phyloP scores from a whole-genome alignment of 2,113 vertebrate species.

The Platichthys stellatus region DNA sequence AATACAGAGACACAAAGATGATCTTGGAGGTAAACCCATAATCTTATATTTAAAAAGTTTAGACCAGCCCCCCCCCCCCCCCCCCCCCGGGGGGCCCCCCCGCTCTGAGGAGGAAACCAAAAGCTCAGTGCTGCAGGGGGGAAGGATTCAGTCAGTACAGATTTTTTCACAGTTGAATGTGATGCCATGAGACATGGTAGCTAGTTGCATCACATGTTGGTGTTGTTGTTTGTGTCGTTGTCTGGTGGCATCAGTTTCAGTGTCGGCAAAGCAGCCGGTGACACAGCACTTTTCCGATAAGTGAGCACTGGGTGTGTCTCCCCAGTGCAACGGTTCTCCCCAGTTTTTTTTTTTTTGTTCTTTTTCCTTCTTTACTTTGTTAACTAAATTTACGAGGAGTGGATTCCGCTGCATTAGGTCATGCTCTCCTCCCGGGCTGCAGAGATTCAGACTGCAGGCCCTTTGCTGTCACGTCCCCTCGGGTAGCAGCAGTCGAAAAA shows the following conservation, averaged over 20 bases:
- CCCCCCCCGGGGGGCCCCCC: too few relatives aligned
- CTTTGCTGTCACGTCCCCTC: conserved; percentile 31
- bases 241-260: conserved; percentile 33
- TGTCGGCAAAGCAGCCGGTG: conserved; percentile 11
- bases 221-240: conserved; percentile 42
- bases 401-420: conserved; percentile 27
- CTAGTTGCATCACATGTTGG: conserved; percentile 41
- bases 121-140: conserved; percentile 18
- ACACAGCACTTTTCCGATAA: conserved; percentile 27
- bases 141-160: conserved; percentile 4
- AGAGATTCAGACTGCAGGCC: conserved; percentile 27
- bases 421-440: conserved; percentile 22
- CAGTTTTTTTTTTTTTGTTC: background rate
- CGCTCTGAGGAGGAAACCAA: conserved; percentile 30
- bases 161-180: conserved; percentile 44
- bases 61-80: too few relatives aligned
- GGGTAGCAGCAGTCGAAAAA: conserved; percentile 40
- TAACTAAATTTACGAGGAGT: conserved; percentile 22
- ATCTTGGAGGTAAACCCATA: conserved; percentile 12
- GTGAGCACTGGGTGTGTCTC: background rate
- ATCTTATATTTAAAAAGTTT: conserved; percentile 18
- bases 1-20: conserved; percentile 23
- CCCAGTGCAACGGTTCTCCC: background rate
- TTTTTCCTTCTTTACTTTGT: conserved; percentile 16
- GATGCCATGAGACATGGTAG: conserved; percentile 34